Evolutionary conservation across 2,113 vertebrate genomes (phyloP), one percentile per base, ranked within the genome.

Genomic region (Falcunculus frontatus): DNA sequence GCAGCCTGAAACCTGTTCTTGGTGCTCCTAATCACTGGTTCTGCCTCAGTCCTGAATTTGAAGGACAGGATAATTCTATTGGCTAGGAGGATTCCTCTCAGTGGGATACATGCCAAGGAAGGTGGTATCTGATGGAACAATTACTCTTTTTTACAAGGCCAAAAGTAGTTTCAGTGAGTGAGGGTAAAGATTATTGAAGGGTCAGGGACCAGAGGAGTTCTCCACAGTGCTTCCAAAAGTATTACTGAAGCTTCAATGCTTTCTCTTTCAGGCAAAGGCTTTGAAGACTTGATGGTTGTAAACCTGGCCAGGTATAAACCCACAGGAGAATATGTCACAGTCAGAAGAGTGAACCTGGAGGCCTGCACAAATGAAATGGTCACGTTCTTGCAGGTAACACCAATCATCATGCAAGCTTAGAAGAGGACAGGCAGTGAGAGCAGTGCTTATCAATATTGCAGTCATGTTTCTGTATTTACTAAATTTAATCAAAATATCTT

Each of bases 311-410:
- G 97, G 79, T 99, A 99, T 84, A 98, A 97, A 96, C 99, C 99
- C 77, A 99, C 98, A 1, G 98, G 98, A 55, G 98, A 99, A 52
- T 98, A 99, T 10, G 98, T 99, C 18, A 98, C 99, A 10, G 98
- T 99, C 63, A 98, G 99, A 30, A 97, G 99, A 64, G 98, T 99
- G 60, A 98, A 99, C 96, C 75, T 99, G 93, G 99, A 99, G 97
- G 98, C 98, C 10, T 99, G 99, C 96, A 99, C 99, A 33, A 99
- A 99, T 15, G 99, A 99, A 97, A 99, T 99, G 99, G 99, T 99
- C 74, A 98, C 97, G 0, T 99, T 99, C 97, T 97, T 99, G 96
- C 99, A 99, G 99, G 99, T 99, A 97, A 95, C 44, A 2, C 0
- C 4, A 57, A 19, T 39, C 46, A 2, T 6, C 35, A 3, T 29